Evolutionary conservation across 2,888 invertebrate genomes (phyloP), one percentile per base, ranked within the genome.

Genomic region (Microctonus hyperodae): DNA sequence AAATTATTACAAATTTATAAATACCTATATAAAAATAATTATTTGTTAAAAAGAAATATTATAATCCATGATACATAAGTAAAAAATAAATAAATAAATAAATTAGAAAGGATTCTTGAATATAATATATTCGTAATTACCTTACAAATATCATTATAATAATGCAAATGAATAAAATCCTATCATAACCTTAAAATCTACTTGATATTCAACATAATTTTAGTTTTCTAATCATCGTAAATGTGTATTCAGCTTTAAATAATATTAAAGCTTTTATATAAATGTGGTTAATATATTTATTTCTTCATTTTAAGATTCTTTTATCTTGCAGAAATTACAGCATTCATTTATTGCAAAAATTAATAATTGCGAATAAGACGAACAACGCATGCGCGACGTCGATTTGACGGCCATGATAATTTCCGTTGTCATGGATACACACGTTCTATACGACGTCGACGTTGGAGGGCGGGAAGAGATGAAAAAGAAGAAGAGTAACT

Each of bases 351-450:
- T 37, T 20, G 28, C 23, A 44, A 1, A 33, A 50, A 37, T n/a
- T n/a, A n/a, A n/a, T n/a, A n/a, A n/a, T n/a, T n/a, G n/a, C 25
- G 40, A 28, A 37, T 53, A 58, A 64, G 48, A 63, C 35, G 58
- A 23, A 67, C 53, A 72, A 78, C 78, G 78, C 78, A 78, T 73
- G 78, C 79, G 80, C 77, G 74, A 75, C 70, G 68, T 53, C 50
- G 60, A 70, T 67, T 44, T 68, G 76, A 70, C 81, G 77, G 81
- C 82, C 82, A 82, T 81, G n/a, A n/a, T n/a, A 74, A 70, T 73
- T 65, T 68, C 70, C 73, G 75, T 82, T 76, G 69, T 75, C 79
- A 82, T 82, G 82, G 82, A 75, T 75, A 82, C 80, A 28, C 4
- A 74, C 59, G 16, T 59, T 23, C 23, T 4, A 31, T 33, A 6